phyloP scores from a whole-genome alignment of 2,797 vertebrate genomes.

The Phataginus tetradactyla region DNA sequence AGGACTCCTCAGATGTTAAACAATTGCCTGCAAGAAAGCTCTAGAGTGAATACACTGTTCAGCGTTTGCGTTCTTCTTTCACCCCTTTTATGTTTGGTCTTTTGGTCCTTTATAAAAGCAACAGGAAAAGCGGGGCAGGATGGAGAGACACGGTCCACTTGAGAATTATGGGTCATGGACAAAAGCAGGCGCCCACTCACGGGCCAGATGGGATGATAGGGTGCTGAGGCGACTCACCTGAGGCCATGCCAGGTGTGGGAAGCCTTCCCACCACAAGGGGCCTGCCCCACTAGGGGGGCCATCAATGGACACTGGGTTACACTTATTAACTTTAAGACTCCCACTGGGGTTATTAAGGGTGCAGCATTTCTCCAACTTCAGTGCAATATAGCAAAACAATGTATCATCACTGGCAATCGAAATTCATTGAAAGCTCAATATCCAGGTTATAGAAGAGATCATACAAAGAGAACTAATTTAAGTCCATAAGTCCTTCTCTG shows the following conservation, averaged over 20 bases:
- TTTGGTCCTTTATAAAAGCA: background rate
- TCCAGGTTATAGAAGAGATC: background rate
- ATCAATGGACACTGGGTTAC: background rate
- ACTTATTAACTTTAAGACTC: slow-evolving; percentile 14
- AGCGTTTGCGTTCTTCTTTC: background rate
- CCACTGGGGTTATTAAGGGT: background rate
- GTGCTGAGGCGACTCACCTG: background rate
- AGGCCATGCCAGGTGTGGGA: background rate
- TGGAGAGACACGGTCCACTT: background rate
- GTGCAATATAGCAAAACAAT: background rate
- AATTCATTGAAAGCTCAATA: slow-evolving; percentile 39
- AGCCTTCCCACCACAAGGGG: background rate
- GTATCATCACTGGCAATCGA: background rate
- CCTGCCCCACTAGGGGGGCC: background rate
- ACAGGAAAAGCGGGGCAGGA: background rate
- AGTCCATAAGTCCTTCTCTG: background rate
- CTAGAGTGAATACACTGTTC: background rate
- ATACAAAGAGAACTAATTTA: background rate
- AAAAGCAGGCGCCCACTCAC: background rate
- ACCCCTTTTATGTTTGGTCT: background rate
- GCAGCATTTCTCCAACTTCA: slow-evolving; percentile 12
- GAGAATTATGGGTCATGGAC: background rate
- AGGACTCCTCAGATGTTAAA: background rate
- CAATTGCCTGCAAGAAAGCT: background rate
- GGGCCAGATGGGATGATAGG: background rate